Percentiles rank a stretch among this genome's conserved stretches.
Evolutionary conservation across 2,888 invertebrate genomes (phyloP).

Genomic region (Dasypolia templi): DNA sequence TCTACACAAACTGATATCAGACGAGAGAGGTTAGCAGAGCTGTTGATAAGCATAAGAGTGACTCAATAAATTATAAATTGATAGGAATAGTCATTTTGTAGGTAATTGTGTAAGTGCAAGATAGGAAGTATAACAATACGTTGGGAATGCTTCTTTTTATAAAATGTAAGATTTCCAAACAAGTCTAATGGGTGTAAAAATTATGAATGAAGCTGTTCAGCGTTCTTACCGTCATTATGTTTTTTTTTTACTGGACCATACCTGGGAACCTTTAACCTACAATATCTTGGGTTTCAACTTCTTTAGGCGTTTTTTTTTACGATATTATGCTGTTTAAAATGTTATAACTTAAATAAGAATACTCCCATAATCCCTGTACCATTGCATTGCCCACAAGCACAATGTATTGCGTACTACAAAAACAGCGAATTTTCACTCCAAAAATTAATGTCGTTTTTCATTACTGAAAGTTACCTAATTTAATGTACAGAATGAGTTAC

Average conservation of each 20-base stretch:
- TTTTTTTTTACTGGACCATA: neutral
- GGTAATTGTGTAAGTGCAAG: slow-evolving; percentile 6
- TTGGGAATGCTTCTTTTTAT: neutral
- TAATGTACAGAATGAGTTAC: neutral
- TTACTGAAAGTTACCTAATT: neutral
- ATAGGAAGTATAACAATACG: neutral
- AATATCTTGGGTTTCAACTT: too few species aligned
- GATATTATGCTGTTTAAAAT: too few species aligned
- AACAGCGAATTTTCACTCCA: neutral
- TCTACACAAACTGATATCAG: slow-evolving; percentile 75
- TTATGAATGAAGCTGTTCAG: too few species aligned
- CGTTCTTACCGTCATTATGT: neutral
- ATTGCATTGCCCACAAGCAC: neutral
- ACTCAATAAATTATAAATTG: slow-evolving; percentile 10
- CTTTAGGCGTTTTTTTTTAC: too few species aligned
- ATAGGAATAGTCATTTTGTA: slow-evolving; percentile 11
- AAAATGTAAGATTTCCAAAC: neutral
- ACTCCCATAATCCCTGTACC: neutral
- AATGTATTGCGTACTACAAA: neutral
- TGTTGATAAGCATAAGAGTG: neutral
- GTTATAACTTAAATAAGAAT: neutral
- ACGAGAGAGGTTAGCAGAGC: slow-evolving; percentile 60
- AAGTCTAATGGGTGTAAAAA: neutral
- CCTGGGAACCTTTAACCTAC: too few species aligned
- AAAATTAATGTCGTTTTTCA: neutral